Conservation (phyloP, 2,888 invertebrate species). For the Melinopterus prodromus region DNA sequence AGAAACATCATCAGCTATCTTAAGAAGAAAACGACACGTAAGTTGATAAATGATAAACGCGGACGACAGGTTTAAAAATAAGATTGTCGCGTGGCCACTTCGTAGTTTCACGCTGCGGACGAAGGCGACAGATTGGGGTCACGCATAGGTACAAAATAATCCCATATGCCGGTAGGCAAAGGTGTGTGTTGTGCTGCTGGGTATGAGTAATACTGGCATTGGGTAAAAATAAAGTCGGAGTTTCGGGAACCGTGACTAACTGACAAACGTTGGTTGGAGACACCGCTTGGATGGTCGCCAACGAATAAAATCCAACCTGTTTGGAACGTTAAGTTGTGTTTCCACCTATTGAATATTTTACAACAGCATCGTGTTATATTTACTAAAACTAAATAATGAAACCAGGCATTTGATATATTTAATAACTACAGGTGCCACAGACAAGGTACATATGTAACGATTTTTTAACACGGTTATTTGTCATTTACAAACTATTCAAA, state of each 20-base stretch:
- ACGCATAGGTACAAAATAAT: background rate
- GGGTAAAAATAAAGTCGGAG: background rate
- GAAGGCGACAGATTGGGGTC: background rate
- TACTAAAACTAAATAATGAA: too few species aligned
- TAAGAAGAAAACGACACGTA: background rate
- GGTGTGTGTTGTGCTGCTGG: background rate
- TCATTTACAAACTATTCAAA: too few species aligned
- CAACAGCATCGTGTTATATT: too few species aligned
- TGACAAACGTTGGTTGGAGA: background rate
- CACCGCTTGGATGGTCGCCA: background rate
- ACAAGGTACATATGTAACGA: too few species aligned
- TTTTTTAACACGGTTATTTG: too few species aligned
- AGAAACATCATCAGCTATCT: background rate
- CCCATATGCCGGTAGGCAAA: slow-evolving; percentile 4
- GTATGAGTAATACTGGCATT: background rate
- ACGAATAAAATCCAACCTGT: background rate
- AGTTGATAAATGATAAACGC: background rate
- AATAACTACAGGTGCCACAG: too few species aligned
- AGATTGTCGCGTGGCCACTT: background rate
- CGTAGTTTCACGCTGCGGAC: background rate
- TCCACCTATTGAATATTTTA: background rate
- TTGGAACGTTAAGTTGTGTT: background rate
- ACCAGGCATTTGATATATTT: too few species aligned
- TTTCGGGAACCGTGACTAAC: background rate
- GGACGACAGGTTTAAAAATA: background rate